Conservation (phyloP, 2,113 vertebrate genomes). For the Platysteira castanea region DNA sequence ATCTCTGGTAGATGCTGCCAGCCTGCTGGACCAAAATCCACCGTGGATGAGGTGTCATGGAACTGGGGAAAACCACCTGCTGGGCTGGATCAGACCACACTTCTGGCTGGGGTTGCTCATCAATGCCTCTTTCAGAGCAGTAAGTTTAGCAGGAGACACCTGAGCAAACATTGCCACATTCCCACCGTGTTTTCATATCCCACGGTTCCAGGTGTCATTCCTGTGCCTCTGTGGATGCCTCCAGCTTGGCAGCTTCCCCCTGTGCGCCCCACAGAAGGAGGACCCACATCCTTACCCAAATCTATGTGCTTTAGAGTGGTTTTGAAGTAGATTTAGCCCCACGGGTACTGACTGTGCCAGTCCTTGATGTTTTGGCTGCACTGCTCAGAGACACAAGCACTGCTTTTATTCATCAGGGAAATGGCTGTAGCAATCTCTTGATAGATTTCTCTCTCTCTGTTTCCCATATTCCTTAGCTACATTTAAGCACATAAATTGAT, state of each 20-base stretch:
- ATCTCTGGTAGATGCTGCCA: background rate
- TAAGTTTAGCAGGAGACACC: background rate
- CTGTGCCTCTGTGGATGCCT: background rate
- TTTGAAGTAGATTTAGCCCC: background rate
- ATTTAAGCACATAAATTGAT: background rate
- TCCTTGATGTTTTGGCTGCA: background rate
- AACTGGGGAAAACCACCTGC: background rate
- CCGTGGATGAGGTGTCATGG: fast-evolving
- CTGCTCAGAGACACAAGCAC: background rate
- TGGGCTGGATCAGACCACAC: background rate
- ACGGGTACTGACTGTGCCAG: fast-evolving
- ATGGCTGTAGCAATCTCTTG: background rate
- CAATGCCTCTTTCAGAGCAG: background rate
- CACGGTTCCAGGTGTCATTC: background rate
- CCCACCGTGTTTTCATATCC: background rate
- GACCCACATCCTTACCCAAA: background rate
- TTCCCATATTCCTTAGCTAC: background rate
- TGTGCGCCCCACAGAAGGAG: background rate
- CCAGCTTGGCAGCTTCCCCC: background rate
- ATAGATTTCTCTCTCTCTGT: background rate
- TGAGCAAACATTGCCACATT: background rate
- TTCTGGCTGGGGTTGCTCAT: background rate
- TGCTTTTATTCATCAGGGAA: background rate
- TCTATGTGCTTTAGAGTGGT: fast-evolving
- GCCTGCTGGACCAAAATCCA: background rate